Evolutionary conservation across 2,113 vertebrate genomes (phyloP).

Genomic region (Penelope pileata): DNA sequence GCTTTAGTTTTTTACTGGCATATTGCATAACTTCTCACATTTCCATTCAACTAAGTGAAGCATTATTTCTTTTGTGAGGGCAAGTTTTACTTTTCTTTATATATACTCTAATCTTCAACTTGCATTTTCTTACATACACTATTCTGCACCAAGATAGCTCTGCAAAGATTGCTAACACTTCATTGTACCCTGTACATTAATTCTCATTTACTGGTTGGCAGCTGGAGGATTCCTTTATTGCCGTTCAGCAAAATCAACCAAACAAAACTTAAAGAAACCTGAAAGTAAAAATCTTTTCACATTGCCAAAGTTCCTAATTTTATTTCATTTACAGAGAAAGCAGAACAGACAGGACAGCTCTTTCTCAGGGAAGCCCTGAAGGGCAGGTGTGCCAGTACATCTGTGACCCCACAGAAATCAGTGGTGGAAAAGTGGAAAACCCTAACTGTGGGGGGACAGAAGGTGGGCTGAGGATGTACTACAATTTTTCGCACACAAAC

Average conservation of each 20-base stretch:
- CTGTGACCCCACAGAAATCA: not conserved
- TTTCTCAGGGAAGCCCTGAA: not conserved
- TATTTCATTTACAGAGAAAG: not conserved
- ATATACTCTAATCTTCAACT: not conserved
- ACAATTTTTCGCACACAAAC: not conserved
- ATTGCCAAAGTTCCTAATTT: not conserved
- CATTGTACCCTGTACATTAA: not conserved
- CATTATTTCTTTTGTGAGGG: not conserved
- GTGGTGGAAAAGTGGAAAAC: not conserved
- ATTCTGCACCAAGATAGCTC: not conserved
- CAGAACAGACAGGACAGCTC: not conserved
- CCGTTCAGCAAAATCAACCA: not conserved
- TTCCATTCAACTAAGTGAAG: not conserved
- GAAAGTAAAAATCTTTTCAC: not conserved
- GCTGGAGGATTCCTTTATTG: not conserved
- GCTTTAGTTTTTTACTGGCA: not conserved
- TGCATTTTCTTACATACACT: not conserved
- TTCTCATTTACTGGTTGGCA: not conserved
- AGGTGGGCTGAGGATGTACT: accelerated
- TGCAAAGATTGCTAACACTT: not conserved
- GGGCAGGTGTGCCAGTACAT: not conserved
- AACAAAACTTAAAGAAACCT: not conserved
- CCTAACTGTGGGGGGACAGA: not conserved
- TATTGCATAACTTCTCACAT: not conserved
- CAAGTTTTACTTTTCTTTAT: not conserved